Evolutionary conservation across 2,113 vertebrate species (phyloP).

Genomic region (Uria aalge): DNA sequence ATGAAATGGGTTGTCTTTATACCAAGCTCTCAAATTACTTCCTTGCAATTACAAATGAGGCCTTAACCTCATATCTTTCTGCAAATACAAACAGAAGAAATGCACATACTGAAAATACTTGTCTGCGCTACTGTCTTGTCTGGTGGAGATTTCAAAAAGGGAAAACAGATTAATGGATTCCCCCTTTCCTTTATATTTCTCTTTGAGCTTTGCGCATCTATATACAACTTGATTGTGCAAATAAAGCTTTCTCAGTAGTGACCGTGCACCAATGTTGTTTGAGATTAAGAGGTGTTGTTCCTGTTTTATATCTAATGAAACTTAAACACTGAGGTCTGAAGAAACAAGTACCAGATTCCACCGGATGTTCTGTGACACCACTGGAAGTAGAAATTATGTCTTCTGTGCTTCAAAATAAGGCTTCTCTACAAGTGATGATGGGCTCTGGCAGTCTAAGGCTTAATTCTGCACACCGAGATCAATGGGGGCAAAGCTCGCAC

Average conservation of each 20-base stretch:
- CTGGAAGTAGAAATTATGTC: neutral
- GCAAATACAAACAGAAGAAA: neutral
- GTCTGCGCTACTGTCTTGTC: neutral
- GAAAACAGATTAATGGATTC: neutral
- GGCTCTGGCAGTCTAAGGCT: neutral
- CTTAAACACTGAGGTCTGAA: neutral
- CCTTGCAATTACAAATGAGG: neutral
- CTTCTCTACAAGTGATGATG: neutral
- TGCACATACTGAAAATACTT: neutral
- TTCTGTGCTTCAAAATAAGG: neutral
- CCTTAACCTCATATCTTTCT: neutral
- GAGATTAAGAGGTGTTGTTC: neutral
- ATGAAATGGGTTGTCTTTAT: neutral
- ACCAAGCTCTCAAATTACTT: neutral
- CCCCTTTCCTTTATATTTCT: neutral
- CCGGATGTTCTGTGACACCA: neutral
- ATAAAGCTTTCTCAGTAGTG: neutral
- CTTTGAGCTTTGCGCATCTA: neutral
- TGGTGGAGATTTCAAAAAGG: neutral
- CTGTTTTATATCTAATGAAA: neutral
- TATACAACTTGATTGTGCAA: neutral
- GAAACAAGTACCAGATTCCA: neutral
- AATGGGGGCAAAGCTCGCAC: neutral
- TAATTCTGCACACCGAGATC: neutral
- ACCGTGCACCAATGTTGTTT: accelerated